A percentile compares a stretch with the other conserved stretches of the same genome.
These are phyloP conservation scores for Eulemur coronatus DNA, from an alignment of 2,797 vertebrate species.

Conservation along the genomic window DNA sequence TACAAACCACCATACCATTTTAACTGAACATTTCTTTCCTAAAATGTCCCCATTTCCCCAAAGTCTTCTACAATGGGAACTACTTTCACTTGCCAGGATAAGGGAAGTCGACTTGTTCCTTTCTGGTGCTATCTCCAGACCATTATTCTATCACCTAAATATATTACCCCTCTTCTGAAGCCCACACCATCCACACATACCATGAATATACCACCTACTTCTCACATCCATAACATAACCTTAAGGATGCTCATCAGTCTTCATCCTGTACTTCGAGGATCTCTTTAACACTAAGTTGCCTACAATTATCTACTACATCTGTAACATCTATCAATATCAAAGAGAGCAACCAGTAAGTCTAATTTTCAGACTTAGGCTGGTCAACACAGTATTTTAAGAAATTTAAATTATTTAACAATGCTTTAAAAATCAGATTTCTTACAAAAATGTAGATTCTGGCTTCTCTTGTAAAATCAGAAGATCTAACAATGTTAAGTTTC, in stretches of 20 bases:
- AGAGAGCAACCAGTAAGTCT: neutral
- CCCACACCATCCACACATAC: neutral
- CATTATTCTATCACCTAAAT: neutral
- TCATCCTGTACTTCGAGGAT: neutral
- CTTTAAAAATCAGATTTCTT: neutral
- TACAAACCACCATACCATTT: neutral
- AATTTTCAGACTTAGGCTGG: conserved; percentile 33
- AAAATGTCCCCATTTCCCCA: neutral
- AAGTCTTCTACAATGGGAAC: conserved; percentile 26
- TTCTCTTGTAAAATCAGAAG: conserved; percentile 26
- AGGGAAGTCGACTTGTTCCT: neutral
- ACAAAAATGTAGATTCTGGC: neutral
- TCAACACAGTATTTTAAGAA: conserved; percentile 1
- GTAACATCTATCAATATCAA: neutral
- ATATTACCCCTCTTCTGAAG: conserved; percentile 12
- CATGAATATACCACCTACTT: neutral
- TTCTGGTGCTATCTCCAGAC: neutral
- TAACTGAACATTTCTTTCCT: neutral
- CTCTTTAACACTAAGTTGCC: conserved; percentile 20
- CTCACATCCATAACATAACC: neutral
- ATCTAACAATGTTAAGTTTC: neutral
- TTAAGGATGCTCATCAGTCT: neutral
- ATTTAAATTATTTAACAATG: neutral
- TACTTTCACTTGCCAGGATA: neutral
- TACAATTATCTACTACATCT: neutral